phyloP scores from a whole-genome alignment of 2,113 vertebrate species.

The Macquaria australasica region DNA sequence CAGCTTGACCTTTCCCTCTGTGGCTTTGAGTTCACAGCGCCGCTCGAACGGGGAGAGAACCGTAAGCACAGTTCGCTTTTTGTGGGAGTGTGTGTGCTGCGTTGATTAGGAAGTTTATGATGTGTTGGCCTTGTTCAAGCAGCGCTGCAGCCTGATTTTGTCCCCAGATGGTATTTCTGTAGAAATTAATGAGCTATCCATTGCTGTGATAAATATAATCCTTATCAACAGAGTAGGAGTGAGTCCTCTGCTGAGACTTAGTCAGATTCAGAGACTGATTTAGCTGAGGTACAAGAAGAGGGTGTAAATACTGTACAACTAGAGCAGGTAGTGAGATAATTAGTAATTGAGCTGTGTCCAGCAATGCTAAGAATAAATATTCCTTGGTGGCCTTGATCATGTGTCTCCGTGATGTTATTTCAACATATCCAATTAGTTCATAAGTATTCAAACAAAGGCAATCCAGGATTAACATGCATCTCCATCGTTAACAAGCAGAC shows the following conservation, averaged over 20 bases:
- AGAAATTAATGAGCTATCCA: conserved; percentile 65
- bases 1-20: conserved; percentile 71
- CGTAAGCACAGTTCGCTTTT: conserved; percentile 14
- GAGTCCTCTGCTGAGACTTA: conserved; percentile 20
- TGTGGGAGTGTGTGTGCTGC: conserved; percentile 7
- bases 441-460: conserved; percentile 47
- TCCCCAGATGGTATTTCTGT: conserved; percentile 53
- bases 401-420: conserved; percentile 41
- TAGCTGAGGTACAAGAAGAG: neutral
- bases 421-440: conserved; percentile 38
- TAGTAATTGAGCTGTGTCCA: conserved; percentile 17
- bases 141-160: conserved; percentile 27
- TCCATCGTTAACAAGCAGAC: conserved; percentile 45
- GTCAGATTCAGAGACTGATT: conserved; percentile 12
- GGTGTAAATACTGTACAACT: conserved; percentile 22
- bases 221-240: conserved; percentile 38
- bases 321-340: conserved; percentile 16
- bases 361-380: conserved; percentile 37
- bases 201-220: conserved; percentile 58
- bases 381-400: conserved; percentile 18
- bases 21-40: conserved; percentile 56
- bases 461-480: conserved; percentile 46
- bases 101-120: conserved; percentile 56
- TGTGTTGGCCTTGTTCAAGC: conserved; percentile 54
- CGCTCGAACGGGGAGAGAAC: conserved; percentile 13